Evolutionary conservation across 2,888 invertebrate species (phyloP).

Genomic region (Periphyllus acericola): DNA sequence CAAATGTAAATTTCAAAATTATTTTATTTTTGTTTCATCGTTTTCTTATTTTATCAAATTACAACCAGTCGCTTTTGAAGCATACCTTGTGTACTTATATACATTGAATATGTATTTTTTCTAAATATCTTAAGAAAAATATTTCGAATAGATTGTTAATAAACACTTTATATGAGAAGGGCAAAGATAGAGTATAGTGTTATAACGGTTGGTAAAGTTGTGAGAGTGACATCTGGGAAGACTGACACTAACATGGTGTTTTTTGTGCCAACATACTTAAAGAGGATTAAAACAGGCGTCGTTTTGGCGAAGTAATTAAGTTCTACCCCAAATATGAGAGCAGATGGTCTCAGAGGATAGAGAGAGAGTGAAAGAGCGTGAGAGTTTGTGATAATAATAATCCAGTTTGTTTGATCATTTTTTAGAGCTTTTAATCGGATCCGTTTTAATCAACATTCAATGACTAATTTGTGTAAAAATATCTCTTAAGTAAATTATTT

Average conservation of each 20-base stretch:
- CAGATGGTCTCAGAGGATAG: neutral
- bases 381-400: neutral
- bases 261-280: neutral
- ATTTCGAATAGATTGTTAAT: no score
- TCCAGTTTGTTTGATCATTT: constrained; percentile 22
- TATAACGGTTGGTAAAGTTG: neutral
- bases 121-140: neutral
- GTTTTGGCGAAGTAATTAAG: constrained; percentile 9
- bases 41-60: neutral
- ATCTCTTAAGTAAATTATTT: no score
- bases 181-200: neutral
- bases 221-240: neutral
- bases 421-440: constrained; percentile 24
- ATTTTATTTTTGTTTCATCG: neutral
- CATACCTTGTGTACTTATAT: neutral
- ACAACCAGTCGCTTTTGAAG: neutral
- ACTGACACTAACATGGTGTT: neutral
- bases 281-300: constrained; percentile 10
- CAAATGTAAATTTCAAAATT: neutral
- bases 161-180: no score
- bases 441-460: constrained; percentile 24
- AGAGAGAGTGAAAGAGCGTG: neutral
- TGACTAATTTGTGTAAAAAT: constrained; percentile 6
- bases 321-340: constrained; percentile 9
- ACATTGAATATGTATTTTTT: neutral